Base-by-base conservation (phyloP, 2,888 invertebrate species). In the Cataglyphis livida region DNA sequence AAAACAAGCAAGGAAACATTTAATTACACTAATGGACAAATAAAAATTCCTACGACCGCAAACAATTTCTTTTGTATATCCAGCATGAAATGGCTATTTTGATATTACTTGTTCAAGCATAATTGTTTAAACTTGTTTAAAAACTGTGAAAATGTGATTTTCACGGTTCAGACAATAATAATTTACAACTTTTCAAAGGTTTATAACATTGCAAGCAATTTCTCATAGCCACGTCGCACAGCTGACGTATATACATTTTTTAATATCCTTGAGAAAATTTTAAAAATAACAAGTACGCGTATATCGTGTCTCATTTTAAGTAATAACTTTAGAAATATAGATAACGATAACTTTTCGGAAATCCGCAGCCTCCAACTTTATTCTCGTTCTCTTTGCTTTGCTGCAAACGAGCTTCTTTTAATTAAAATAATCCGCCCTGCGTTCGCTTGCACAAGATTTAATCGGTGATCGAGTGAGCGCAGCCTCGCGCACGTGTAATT, bases 401-500 rank as follows among this genome's bases (percentile, higher is more conserved):
- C 41, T 70, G 65, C 75, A 81, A 84, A 82, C 66, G 84, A 81
- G 78, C 84, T 78, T 73, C 85, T 82, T 86, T 87, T 90, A 91
- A 91, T 91, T 90, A 90, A 90, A 91, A 89, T 83, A 84, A 71
- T 85, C 85, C 86, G 74, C 81, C 81, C 66, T 48, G 81, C 83
- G 61, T 88, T 74, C 83, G 82, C 76, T 83, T 62, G 82, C 79
- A 68, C 82, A 86, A 88, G 86, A 89, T 87, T 85, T 88, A 90
- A 90, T 89, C 91, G 83, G 84, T 84, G 85, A 87, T 90, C 87
- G 88, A 86, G n/a, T 51, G n/a, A 51, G 83, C 81, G 76, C 76
- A 87, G 85, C 84, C 85, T 62, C n/a, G 84, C 84, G 85, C 85
- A 84, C 86, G 85, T 88, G 90, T 91, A 92, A 92, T 92, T 92